These are phyloP conservation scores for Phyllotis vaccarum DNA, from an alignment of 2,797 vertebrate genomes.

Conservation along the genomic window DNA sequence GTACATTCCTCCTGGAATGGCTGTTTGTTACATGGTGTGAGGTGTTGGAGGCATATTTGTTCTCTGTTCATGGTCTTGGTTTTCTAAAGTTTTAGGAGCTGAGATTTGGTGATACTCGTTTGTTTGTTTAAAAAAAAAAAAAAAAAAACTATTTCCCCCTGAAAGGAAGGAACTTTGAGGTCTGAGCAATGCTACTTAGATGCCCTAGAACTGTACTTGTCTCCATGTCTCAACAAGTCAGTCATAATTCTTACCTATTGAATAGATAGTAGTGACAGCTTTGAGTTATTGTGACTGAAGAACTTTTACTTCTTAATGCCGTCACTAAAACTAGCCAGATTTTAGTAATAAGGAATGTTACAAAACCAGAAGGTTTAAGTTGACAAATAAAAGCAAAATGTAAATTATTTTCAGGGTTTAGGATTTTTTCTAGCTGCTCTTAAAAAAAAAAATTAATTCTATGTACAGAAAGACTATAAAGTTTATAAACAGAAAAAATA, in stretches of 20 bases:
- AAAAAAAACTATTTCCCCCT: not conserved
- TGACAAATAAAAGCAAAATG: conserved; percentile 44
- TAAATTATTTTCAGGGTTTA: conserved; percentile 52
- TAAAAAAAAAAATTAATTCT: conserved; percentile 10
- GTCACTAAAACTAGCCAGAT: conserved; percentile 60
- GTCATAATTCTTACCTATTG: conserved; percentile 59
- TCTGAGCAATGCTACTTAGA: conserved; percentile 23
- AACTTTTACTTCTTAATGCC: conserved; percentile 30
- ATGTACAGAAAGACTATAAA: conserved; percentile 36
- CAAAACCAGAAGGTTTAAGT: conserved; percentile 32
- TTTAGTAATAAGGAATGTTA: conserved; percentile 43
- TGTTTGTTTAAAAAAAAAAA: no score
- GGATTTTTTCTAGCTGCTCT: conserved; percentile 65
- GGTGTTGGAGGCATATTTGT: not conserved
- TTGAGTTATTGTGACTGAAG: conserved; percentile 31
- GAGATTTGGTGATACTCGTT: not conserved
- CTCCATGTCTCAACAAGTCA: conserved; percentile 51
- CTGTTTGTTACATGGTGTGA: not conserved
- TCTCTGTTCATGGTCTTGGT: conserved; percentile 44
- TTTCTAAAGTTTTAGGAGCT: conserved; percentile 57
- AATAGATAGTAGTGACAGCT: conserved; percentile 7
- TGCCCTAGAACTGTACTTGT: conserved; percentile 13
- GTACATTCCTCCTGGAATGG: not conserved
- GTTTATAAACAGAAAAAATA: conserved; percentile 63
- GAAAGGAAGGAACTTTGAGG: conserved; percentile 33